Evolutionary conservation across 1,140 invertebrate genomes (phyloP), one percentile per base, ranked within the genome.

Genomic region (Telenomus remus): DNA sequence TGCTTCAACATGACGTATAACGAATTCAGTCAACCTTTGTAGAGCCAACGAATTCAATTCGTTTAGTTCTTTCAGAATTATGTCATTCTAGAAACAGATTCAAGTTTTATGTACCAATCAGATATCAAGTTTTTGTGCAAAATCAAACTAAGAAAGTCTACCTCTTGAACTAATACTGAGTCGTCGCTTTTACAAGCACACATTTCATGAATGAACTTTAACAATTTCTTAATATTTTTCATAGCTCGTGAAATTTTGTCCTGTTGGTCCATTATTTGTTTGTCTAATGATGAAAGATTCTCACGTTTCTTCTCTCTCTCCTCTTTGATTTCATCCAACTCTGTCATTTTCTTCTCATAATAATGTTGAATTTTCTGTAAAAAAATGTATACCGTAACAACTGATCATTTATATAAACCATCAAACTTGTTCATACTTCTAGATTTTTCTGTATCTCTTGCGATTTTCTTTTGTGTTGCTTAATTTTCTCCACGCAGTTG

Each of bases 1-100:
- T 12, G 81, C 83, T 77, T 88, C 86, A 10, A 87, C 55, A 15
- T 88, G 82, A 37, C 84, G 80, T 51, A 88, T 85, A 27, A 84
- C 87, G 14, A 88, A 86, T 64, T 88, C 86, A 5, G 83, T 74
- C 6, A 88, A 78, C 1, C 85, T 81, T 53, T 88, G 85, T 19
- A 86, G 78, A 6, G 80, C 80, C 3, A 85, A 55, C 10, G 61
- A 77, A 72, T 88, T 87, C 27, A 81, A 75, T 60, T 87, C 86
- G 60, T 83, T 73, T 4, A 87, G 39, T 49, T 88, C 86, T 4
- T 82, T 78, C 4, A 85, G 44, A 4, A 68, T 68, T 34, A 87
- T 81, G 42, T 88, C 86, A 76, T 80, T 86, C 86, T 88, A n/a
- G 48, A 15, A 47, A 61, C 59, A 72, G 9, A 9, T 9, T n/a